Evolutionary conservation across 2,113 vertebrate genomes (phyloP).

Genomic region (Callopanchax toddi): DNA sequence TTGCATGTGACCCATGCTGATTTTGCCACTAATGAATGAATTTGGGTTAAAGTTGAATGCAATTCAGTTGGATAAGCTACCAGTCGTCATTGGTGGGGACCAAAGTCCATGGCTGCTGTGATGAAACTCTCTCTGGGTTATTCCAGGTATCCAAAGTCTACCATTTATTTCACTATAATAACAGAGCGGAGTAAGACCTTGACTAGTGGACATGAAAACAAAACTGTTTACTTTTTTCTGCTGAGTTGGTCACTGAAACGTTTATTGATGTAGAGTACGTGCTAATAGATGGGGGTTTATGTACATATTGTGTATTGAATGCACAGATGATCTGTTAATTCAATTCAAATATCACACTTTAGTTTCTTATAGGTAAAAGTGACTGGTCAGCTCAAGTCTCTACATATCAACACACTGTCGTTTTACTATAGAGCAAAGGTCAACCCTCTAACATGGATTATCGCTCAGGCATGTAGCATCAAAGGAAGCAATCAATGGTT

Average conservation of each 20-base stretch:
- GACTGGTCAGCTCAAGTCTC: neutral
- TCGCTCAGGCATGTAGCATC: neutral
- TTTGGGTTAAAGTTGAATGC: conserved; percentile 74
- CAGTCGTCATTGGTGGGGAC: conserved; percentile 43
- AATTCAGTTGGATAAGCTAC: conserved; percentile 52
- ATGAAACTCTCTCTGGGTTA: conserved; percentile 61
- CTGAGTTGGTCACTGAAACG: conserved; percentile 1
- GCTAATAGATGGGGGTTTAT: neutral
- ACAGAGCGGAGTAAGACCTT: conserved; percentile 34
- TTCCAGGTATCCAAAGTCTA: conserved; percentile 63
- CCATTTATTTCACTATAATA: conserved; percentile 55
- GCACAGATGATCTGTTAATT: too few relatives aligned
- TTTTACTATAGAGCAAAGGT: conserved; percentile 32
- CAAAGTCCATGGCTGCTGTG: conserved; percentile 67
- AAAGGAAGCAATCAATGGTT: neutral
- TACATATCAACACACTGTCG: neutral
- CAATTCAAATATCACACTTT: too few relatives aligned
- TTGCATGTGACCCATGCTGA: neutral
- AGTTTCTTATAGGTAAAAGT: neutral
- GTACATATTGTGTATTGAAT: neutral
- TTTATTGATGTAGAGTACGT: neutral
- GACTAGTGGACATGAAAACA: conserved; percentile 10
- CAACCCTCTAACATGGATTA: neutral
- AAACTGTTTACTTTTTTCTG: neutral
- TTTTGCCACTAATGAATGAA: conserved; percentile 9